Evolutionary conservation across 1,140 invertebrate genomes (phyloP), one percentile per base, ranked within the genome.

Genomic region (Meteorus sp.): DNA sequence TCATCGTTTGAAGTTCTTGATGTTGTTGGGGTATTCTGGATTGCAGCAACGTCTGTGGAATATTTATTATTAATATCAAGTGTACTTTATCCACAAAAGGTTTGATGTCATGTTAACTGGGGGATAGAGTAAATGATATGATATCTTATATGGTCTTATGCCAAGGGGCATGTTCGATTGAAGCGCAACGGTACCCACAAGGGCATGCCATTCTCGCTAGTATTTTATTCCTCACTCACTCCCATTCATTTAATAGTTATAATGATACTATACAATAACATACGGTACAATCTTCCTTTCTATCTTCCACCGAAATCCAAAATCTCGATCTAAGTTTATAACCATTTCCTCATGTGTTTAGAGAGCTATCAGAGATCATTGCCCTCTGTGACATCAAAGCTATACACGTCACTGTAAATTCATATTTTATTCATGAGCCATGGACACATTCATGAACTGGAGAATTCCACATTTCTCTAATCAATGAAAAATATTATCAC

Each of bases 11-110:
- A 63, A 0, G 52, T 61, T 23, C 54, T 70, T 9, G 61, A 73
- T 9, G 61, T 64, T 1, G 77, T 79, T 55, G 57, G 72, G 47
- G 76, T 72, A 51, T 78, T 79, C 35, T 74, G 74, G 60, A 79
- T 77, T 2, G 70, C 61, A 27, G 51, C 31, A 1, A 66, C 66
- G 15, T 62, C 69, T 69, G 59, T 29, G 66, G 69, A 59, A 44
- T 31, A 47, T 35, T 27, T 0, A 31, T 55, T 50, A 50, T 59
- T 59, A 19, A 37, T 50, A 43, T 51, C 11, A 15, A 9, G 4
- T 17, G 11, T 7, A 22, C 41, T 19, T 39, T 6, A n/a, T 39
- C 27, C 1, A 23, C 17, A 6, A 11, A 22, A 39, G 20, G 9
- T 41, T 39, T 9, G 35, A 39, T n/a, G n/a, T 2, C 3, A 3